phyloP scores from a whole-genome alignment of 2,113 vertebrate genomes.

The Uria lomvia region DNA sequence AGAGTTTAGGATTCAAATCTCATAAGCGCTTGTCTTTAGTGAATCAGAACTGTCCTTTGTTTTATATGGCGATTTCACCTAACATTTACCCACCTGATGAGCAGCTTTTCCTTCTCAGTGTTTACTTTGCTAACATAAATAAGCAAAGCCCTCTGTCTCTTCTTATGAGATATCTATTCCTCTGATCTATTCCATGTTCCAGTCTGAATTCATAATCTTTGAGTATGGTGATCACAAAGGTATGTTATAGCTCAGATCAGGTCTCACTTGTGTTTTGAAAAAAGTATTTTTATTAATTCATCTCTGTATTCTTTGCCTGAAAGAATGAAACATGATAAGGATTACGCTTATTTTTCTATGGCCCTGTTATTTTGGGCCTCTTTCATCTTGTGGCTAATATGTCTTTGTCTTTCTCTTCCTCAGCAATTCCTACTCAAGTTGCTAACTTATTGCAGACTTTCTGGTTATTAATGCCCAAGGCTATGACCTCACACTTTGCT shows the following conservation, averaged over 20 bases:
- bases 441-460: not conserved
- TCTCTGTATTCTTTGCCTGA: not conserved
- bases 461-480: not conserved
- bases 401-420: not conserved
- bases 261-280: not conserved
- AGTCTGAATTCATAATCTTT: not conserved
- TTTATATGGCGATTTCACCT: not conserved
- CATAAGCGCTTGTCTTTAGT: not conserved
- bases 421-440: not conserved
- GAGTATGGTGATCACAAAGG: not conserved
- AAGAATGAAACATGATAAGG: not conserved
- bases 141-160: not conserved
- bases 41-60: not conserved
- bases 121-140: not conserved
- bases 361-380: not conserved
- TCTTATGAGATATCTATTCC: not conserved
- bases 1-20: not conserved
- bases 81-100: not conserved
- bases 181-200: not conserved
- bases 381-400: not conserved
- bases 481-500: not conserved
- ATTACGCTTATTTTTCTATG: not conserved
- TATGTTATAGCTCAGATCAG: not conserved
- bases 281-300: not conserved
- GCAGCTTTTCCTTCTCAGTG: not conserved